Base-by-base conservation (phyloP, 2,113 vertebrate genomes). In the Illadopsis cleaveri region DNA sequence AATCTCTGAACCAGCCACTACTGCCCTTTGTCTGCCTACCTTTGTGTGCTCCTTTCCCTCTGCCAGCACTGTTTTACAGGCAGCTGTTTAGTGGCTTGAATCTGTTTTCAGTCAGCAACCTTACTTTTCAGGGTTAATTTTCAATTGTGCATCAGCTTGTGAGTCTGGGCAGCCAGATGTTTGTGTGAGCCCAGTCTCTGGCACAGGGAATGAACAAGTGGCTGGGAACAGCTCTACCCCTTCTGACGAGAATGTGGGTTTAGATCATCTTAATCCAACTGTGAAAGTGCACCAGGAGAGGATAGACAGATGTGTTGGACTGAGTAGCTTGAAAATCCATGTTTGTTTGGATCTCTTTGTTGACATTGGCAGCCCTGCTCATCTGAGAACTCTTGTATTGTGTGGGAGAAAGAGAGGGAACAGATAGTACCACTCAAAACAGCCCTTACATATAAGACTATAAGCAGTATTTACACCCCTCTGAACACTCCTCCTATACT, bases 341-440 rank as follows among this genome's bases (percentile, higher is more conserved):
- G 42, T 83, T 72, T 42, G 44, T 51, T 69, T 86, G 80, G 23
- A 54, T 77, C 30, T 86, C 42, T 73, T 66, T 37, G 40, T 37
- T 73, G 33, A 35, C 42, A 69, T 48, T 0, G 1, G 61, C 40
- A 72, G 45, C 1, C 0, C n/a, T 0, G 2, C 40, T 48, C 33
- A 4, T 57, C 0, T 31, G 64, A 66, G 30, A 81, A 16, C 33
- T 31, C 8, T 58, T 30, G 28, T 4, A 13, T 44, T 73, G 31
- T 66, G 68, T 83, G 51, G 64, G 54, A 93, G 85, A 76, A 42
- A 79, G 71, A 54, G 18, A 82, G 17, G 21, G 70, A 93, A 48
- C 24, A 69, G 42, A 38, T 2, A 80, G 21, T 22, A 60, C 44
- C 47, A 48, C 40, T 60, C 78, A 69, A n/a, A 93, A 91, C 35